phyloP scores from a whole-genome alignment of 1,140 invertebrate genomes.

The Trachymyrmex septentrionalis region DNA sequence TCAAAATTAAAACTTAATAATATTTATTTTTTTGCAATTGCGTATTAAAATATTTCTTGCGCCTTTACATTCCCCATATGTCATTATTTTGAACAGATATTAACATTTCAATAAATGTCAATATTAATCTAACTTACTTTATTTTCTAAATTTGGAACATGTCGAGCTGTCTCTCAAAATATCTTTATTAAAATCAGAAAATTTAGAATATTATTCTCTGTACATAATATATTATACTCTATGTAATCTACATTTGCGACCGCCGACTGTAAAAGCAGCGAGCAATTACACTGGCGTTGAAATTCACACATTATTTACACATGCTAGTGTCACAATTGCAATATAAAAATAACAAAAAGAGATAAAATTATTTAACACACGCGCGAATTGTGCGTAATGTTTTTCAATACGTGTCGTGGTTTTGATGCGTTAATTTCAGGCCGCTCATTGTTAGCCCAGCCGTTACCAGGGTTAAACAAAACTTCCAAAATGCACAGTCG shows the following conservation, averaged over 20 bases:
- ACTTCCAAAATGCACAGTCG: slow-evolving; percentile 37
- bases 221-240: too few species aligned
- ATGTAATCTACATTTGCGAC: not conserved
- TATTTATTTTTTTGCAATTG: not conserved
- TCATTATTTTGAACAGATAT: not conserved
- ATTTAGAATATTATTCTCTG: not conserved
- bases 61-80: not conserved
- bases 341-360: slow-evolving; percentile 12
- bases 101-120: not conserved
- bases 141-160: not conserved
- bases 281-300: not conserved
- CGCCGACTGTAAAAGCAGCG: not conserved
- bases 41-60: not conserved
- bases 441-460: slow-evolving; percentile 13
- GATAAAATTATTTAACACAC: slow-evolving; percentile 38
- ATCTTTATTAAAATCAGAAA: not conserved
- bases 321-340: not conserved
- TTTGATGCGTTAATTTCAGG: slow-evolving; percentile 49
- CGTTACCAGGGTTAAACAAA: slow-evolving; percentile 52
- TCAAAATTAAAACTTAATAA: not conserved
- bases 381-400: slow-evolving; percentile 16
- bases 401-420: slow-evolving; percentile 18
- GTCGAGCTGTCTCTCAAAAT: not conserved
- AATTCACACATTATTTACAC: slow-evolving; percentile 10
- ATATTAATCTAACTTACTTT: not conserved